Evolutionary conservation across 2,888 invertebrate species (phyloP).

Genomic region (Eucera pruinosa): DNA sequence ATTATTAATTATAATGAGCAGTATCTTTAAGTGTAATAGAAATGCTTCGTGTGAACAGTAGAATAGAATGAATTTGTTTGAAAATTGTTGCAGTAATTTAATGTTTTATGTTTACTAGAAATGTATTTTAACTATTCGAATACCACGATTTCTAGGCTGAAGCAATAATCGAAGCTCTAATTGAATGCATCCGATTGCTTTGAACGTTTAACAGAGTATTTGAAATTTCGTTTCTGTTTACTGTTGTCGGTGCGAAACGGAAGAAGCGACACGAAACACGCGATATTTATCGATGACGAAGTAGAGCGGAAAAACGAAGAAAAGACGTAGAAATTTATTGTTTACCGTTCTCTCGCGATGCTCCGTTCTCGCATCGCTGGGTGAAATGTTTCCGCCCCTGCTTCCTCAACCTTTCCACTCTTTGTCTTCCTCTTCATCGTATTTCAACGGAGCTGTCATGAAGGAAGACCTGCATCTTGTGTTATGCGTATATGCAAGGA

Average conservation of each 20-base stretch:
- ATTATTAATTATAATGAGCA: no score
- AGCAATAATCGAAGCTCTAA: constrained; percentile 1
- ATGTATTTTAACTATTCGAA: not conserved
- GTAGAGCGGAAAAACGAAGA: constrained; percentile 64
- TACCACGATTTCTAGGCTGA: not conserved
- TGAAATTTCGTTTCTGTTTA: constrained; percentile 37
- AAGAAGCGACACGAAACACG: constrained; percentile 3
- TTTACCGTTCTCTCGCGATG: constrained; percentile 57
- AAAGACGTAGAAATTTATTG: constrained; percentile 68
- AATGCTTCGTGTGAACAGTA: not conserved
- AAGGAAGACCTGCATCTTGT: constrained; percentile 41
- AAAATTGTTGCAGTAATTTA: not conserved
- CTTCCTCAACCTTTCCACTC: constrained; percentile 29
- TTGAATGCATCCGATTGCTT: constrained; percentile 1
- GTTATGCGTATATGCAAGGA: constrained; percentile 32
- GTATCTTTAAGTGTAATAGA: not conserved
- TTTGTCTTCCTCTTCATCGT: constrained; percentile 54
- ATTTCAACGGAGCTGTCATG: constrained; percentile 55
- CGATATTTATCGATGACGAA: constrained; percentile 70
- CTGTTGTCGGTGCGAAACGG: constrained; percentile 18
- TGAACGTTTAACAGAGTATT: not conserved
- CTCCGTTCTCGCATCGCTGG: constrained; percentile 52
- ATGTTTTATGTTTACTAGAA: not conserved
- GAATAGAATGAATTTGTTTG: constrained; percentile 6
- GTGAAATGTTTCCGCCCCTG: constrained; percentile 65